Evolutionary conservation across 2,113 vertebrate species (phyloP), one percentile per base, ranked within the genome.

Genomic region (Gallinago media): DNA sequence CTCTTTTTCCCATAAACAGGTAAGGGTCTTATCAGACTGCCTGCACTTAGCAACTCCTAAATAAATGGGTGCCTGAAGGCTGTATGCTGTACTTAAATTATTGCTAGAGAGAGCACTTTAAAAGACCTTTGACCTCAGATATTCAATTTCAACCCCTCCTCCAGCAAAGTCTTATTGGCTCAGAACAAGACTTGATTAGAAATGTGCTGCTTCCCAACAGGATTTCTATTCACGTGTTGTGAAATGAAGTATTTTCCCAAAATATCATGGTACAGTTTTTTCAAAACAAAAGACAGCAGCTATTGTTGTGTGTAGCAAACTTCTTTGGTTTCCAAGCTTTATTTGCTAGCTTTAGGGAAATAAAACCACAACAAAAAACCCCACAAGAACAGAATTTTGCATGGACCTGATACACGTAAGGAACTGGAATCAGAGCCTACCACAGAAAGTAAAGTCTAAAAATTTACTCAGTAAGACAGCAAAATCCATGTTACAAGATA

Each of bases 61-160:
- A 84, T 59, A 78, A 86, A 44, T 13, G 62, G 7, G 9, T 91
- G 76, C 36, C 83, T 72, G 49, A 75, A 90, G 80, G 62, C 61
- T 91, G 27, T 46, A 78, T 56, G 66, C 75, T 87, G 29, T 40
- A 40, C 12, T 59, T 67, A 71, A 56, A 68, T 94, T 95, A 92
- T 87, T 95, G 83, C 88, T 94, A 54, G 27, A 87, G 56, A 84
- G 27, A 94, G 40, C 66, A 89, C 54, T 96, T 87, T n/a, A 72
- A 91, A 72, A 91, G 32, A 68, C 67, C 91, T 84, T 59, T 90
- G 38, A 74, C 56, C 56, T 84, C 65, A 67, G 79, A 66, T 58
- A 50, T 8, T 79, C 17, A 61, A 55, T 89, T 86, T 81, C 42
- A 86, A 56, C 11, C 20, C 25, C 18, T 92, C 42, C 46, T 88